Evolutionary conservation across 2,888 invertebrate species (phyloP).

Genomic region (Dryobotodes eremita): DNA sequence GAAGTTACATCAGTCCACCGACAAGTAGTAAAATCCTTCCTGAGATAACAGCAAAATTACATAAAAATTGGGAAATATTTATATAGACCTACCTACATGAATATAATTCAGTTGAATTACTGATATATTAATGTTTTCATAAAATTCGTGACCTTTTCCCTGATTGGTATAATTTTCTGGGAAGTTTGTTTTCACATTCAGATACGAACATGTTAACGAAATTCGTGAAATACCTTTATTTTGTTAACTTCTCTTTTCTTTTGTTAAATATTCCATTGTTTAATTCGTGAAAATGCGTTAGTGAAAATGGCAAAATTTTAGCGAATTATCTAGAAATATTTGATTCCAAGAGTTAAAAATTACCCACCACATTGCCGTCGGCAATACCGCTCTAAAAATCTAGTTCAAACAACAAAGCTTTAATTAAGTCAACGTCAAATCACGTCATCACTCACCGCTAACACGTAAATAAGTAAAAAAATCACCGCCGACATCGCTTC

Average conservation of each 20-base stretch:
- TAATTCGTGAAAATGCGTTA: neutral
- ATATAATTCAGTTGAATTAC: slow-evolving; percentile 1
- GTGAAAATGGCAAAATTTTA: neutral
- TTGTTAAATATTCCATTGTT: neutral
- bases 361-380: no score
- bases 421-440: slow-evolving; percentile 40
- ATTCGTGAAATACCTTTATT: neutral
- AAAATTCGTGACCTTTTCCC: neutral
- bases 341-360: neutral
- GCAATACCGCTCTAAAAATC: neutral
- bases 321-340: neutral
- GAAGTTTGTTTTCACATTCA: neutral
- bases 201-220: neutral
- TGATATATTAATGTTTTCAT: neutral
- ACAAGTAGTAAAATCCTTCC: neutral
- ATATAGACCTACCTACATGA: neutral
- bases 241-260: neutral
- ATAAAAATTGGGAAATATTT: neutral
- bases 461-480: slow-evolving; percentile 49
- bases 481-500: slow-evolving; percentile 45
- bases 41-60: neutral
- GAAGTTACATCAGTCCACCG: neutral
- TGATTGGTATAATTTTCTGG: neutral
- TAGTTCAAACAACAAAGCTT: slow-evolving; percentile 33
- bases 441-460: slow-evolving; percentile 44